Percentiles rank a stretch among this genome's conserved stretches.
Evolutionary conservation across 2,113 vertebrate species (phyloP).

Genomic region (Scartelaos histophorus): DNA sequence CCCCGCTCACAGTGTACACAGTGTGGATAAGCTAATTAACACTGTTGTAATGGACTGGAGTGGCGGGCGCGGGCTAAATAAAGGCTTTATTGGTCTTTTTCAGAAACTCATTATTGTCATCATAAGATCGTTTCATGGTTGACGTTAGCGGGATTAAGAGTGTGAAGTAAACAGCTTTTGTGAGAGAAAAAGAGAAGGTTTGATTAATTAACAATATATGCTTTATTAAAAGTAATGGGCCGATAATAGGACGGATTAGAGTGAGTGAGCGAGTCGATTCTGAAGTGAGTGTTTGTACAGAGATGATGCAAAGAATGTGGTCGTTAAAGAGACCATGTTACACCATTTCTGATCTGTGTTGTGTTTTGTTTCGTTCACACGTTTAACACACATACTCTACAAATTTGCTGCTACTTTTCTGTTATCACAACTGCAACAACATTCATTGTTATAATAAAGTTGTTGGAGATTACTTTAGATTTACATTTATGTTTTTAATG

Average conservation of each 20-base stretch:
- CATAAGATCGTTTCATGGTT: slow-evolving; percentile 10
- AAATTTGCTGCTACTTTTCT: no score
- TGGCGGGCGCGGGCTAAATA: not conserved
- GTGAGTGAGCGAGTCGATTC: not conserved
- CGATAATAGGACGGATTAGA: not conserved
- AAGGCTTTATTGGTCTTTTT: slow-evolving; percentile 5
- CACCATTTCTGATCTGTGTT: no score
- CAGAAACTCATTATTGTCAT: slow-evolving; percentile 7
- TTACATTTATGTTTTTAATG: no score
- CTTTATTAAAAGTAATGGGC: not conserved
- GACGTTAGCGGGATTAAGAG: slow-evolving; percentile 2
- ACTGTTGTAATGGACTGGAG: slow-evolving; percentile 2
- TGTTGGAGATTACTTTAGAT: no score
- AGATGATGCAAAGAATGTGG: no score
- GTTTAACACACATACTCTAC: no score
- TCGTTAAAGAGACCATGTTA: no score
- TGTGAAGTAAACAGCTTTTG: slow-evolving; percentile 8
- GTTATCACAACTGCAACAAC: no score
- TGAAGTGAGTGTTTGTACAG: not conserved
- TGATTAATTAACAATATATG: not conserved
- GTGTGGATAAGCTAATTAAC: not conserved
- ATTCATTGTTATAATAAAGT: no score
- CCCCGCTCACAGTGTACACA: slow-evolving; percentile 23
- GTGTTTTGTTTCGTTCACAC: no score
- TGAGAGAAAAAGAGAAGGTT: no score